Evolutionary conservation across 2,797 vertebrate species (phyloP).

Genomic region (Hydrophis major): DNA sequence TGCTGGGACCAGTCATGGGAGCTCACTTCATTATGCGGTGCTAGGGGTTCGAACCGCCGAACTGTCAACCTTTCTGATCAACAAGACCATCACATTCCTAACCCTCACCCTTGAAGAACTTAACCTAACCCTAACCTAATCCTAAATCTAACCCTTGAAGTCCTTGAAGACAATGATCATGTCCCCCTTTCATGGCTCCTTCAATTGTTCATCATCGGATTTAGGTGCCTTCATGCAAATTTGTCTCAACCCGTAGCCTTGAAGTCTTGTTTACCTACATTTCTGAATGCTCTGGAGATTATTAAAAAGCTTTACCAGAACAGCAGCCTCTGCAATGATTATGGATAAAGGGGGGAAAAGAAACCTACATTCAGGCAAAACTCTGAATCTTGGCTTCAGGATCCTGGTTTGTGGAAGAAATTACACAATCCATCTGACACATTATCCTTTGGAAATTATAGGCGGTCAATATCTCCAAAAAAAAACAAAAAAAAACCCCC

Average conservation of each 20-base stretch:
- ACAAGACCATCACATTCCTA: no score
- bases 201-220: no score
- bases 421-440: not conserved
- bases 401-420: not conserved
- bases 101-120: no score
- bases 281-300: not conserved
- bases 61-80: no score
- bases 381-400: not conserved
- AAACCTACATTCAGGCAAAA: not conserved
- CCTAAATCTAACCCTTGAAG: no score
- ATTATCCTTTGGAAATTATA: not conserved
- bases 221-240: no score
- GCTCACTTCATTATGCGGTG: rapidly evolving
- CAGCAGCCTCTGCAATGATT: not conserved
- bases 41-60: no score
- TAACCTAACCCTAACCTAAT: no score
- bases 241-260: no score
- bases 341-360: not conserved
- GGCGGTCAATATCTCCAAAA: not conserved
- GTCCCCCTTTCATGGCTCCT: no score
- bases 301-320: not conserved
- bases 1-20: no score
- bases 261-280: not conserved
- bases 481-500: not conserved
- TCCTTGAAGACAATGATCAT: no score